Percentiles rank a stretch among this genome's conserved stretches.
Conservation (phyloP, 37 sponge, comb jelly and placozoan species). For the Amphimedon queenslandica region DNA sequence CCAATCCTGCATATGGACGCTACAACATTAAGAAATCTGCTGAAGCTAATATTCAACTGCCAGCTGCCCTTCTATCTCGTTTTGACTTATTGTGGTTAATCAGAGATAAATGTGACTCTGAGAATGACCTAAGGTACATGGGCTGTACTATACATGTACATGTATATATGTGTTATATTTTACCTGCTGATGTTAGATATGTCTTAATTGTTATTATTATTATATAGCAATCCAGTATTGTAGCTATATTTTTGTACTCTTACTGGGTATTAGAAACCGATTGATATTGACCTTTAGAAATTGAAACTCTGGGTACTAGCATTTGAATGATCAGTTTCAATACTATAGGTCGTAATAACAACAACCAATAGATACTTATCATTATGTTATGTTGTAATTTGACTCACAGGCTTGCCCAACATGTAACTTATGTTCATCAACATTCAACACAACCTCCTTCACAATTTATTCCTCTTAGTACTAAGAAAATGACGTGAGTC, state of each 20-base stretch:
- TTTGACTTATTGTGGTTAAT: constrained; percentile 98
- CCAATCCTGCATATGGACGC: constrained; percentile 97
- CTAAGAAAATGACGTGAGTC: constrained; percentile 71
- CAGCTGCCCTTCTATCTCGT: constrained; percentile 95
- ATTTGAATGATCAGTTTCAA: too few relatives aligned
- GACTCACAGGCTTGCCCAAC: constrained; percentile 78
- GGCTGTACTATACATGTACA: neutral
- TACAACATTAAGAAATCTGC: constrained; percentile 97
- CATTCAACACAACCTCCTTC: constrained; percentile 79
- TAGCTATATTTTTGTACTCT: too few relatives aligned
- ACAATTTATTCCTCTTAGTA: constrained; percentile 72
- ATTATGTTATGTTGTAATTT: neutral
- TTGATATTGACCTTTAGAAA: too few relatives aligned
- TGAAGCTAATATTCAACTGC: constrained; percentile 96
- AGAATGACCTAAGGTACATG: constrained; percentile 82
- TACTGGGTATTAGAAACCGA: too few relatives aligned
- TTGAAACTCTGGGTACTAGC: too few relatives aligned
- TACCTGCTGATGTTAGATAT: too few relatives aligned
- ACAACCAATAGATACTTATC: too few relatives aligned
- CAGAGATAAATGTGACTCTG: constrained; percentile 93
- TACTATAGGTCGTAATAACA: too few relatives aligned
- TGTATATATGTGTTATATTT: neutral
- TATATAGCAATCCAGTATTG: too few relatives aligned
- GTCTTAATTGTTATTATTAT: too few relatives aligned
- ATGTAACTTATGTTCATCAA: constrained; percentile 97